Conservation (phyloP, 2,797 vertebrate genomes). For the Pseudochirops corinnae region DNA sequence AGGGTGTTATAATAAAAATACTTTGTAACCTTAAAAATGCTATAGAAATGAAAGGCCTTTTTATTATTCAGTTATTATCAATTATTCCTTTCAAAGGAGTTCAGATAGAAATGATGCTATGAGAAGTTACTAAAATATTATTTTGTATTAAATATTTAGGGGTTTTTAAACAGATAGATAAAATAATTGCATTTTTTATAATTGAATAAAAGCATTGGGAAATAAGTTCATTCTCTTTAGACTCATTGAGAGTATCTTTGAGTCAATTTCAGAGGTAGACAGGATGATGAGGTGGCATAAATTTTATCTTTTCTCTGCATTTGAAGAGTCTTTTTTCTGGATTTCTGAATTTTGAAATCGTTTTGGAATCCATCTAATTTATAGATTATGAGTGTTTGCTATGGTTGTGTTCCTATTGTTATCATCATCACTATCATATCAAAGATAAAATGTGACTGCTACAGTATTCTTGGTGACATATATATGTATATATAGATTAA, state of each 20-base stretch:
- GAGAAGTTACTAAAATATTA: not conserved
- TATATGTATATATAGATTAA: not conserved
- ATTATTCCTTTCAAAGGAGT: not conserved
- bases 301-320: not conserved
- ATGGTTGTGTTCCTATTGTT: not conserved
- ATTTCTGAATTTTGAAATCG: not conserved
- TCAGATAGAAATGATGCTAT: not conserved
- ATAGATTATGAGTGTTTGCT: not conserved
- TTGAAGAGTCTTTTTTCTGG: not conserved
- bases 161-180: not conserved
- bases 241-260: not conserved
- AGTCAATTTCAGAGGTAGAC: not conserved
- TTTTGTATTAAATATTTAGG: not conserved
- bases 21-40: not conserved
- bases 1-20: not conserved
- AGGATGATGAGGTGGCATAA: not conserved
- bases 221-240: not conserved
- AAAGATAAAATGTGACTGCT: not conserved
- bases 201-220: not conserved
- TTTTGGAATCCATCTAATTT: not conserved
- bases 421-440: not conserved
- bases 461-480: not conserved
- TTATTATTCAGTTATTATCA: not conserved
- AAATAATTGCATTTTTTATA: not conserved
- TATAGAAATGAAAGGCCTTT: not conserved